phyloP scores from a whole-genome alignment of 2,113 vertebrate genomes.

The Deroptyus accipitrinus region DNA sequence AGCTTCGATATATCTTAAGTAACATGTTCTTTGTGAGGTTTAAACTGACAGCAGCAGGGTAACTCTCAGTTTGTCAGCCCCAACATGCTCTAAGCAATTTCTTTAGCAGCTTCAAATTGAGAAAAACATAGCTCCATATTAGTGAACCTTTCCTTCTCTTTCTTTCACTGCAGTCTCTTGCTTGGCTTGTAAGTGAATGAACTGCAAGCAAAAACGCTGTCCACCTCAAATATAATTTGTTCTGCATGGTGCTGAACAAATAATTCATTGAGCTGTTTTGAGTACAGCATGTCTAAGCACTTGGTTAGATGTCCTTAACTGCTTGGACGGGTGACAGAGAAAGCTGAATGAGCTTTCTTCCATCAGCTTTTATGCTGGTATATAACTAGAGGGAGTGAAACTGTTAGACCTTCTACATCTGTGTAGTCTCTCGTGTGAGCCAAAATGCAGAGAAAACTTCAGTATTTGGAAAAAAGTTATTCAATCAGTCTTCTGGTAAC shows the following conservation, averaged over 20 bases:
- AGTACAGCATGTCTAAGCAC: constrained; percentile 40
- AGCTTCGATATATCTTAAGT: not conserved
- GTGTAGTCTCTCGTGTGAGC: not conserved
- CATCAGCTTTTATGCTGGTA: not conserved
- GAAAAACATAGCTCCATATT: not conserved
- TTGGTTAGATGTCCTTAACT: constrained; percentile 55
- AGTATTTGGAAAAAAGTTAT: not conserved
- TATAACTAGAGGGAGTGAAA: not conserved
- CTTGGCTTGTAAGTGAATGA: constrained; percentile 58
- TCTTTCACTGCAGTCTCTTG: not conserved
- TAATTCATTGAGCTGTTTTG: constrained; percentile 68
- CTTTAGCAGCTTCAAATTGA: not conserved
- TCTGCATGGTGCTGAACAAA: constrained; percentile 46
- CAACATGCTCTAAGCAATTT: not conserved
- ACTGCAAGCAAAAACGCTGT: constrained; percentile 40
- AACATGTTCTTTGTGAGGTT: not conserved
- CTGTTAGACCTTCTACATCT: not conserved
- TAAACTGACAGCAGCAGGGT: not conserved
- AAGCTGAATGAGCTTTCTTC: constrained; percentile 10
- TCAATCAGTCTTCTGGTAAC: not conserved
- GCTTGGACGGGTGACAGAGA: constrained; percentile 45
- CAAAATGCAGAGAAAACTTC: not conserved
- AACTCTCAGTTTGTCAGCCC: not conserved
- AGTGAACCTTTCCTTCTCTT: not conserved
- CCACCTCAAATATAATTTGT: constrained; percentile 67